Evolutionary conservation across 2,888 invertebrate genomes (phyloP).

Genomic region (Sarcophaga subvicina): DNA sequence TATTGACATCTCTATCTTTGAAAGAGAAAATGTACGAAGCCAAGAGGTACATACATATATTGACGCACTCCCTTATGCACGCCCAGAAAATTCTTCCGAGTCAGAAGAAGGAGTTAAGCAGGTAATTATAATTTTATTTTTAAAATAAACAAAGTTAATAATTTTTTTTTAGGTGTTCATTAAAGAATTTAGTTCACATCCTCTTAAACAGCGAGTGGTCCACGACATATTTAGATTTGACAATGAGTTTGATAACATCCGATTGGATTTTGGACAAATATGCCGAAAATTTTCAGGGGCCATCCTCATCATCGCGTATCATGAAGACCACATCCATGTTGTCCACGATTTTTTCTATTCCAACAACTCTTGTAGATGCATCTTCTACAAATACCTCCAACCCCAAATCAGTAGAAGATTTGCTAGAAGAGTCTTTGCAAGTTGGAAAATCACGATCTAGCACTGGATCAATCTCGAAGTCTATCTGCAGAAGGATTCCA

Average conservation of each 20-base stretch:
- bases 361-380: too few relatives aligned
- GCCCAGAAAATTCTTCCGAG: neutral
- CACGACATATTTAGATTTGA: constrained; percentile 29
- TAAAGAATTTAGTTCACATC: constrained; percentile 25
- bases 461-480: constrained; percentile 64
- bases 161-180: constrained; percentile 8
- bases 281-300: too few relatives aligned
- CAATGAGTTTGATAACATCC: constrained; percentile 23
- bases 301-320: too few relatives aligned
- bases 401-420: too few relatives aligned
- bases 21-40: neutral
- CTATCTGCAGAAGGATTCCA: constrained; percentile 54
- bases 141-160: too few relatives aligned
- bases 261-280: constrained; percentile 10
- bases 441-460: constrained; percentile 37
- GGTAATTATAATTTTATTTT: too few relatives aligned
- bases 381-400: too few relatives aligned
- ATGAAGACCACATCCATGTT: too few relatives aligned
- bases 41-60: constrained; percentile 1
- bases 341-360: too few relatives aligned
- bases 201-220: constrained; percentile 42
- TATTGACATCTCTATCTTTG: constrained; percentile 12
- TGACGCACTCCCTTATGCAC: constrained; percentile 7
- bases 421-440: too few relatives aligned
- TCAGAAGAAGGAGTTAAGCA: neutral